Percentiles rank a stretch among this genome's conserved stretches.
Conservation (phyloP, 2,113 vertebrate species). For the Calypte anna region DNA sequence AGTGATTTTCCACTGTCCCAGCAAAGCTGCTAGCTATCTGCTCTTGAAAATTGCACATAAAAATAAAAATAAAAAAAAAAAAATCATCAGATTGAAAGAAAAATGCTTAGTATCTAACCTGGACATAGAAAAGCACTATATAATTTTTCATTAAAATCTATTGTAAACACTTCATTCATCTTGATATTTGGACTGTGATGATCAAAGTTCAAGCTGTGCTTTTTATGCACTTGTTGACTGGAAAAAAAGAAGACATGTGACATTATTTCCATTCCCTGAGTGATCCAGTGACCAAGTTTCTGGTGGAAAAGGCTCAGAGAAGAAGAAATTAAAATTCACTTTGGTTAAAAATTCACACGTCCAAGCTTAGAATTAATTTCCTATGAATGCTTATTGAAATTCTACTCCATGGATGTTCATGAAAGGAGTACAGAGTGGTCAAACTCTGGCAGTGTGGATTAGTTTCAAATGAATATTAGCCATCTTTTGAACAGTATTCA, state of each 20-base stretch:
- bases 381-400: slow-evolving; percentile 26
- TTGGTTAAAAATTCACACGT: background rate
- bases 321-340: background rate
- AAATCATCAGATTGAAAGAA: background rate
- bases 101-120: background rate
- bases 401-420: background rate
- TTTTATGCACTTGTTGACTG: background rate
- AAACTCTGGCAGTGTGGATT: background rate
- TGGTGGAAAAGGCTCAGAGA: background rate
- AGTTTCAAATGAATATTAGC: slow-evolving; percentile 30
- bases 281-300: background rate
- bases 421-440: background rate
- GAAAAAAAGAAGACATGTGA: background rate
- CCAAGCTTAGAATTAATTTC: background rate
- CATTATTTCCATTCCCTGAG: background rate
- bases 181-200: background rate
- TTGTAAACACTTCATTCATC: background rate
- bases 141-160: slow-evolving; percentile 21
- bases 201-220: slow-evolving; percentile 35
- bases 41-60: background rate
- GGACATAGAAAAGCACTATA: background rate
- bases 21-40: background rate
- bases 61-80: background rate
- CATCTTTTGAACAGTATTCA: background rate
- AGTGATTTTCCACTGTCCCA: slow-evolving; percentile 29